These are phyloP conservation scores for Drosophila peninsularis DNA, from an alignment of 2,888 invertebrate genomes.

Conservation along the genomic window DNA sequence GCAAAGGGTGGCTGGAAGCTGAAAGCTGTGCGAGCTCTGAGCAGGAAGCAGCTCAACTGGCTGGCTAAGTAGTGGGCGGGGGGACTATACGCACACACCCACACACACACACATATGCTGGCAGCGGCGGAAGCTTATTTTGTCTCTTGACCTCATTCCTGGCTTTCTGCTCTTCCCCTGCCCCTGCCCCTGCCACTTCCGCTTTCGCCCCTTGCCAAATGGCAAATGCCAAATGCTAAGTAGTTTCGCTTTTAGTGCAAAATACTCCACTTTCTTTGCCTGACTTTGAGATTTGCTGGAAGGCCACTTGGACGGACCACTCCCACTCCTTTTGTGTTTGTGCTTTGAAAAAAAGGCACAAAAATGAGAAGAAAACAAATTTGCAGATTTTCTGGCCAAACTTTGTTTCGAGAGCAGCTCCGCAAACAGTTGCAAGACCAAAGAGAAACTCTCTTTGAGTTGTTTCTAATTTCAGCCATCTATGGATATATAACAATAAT, in stretches of 20 bases:
- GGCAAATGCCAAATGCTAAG: slow-evolving; percentile 74
- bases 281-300: slow-evolving; percentile 60
- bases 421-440: too few relatives aligned
- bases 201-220: slow-evolving; percentile 44
- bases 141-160: slow-evolving; percentile 76
- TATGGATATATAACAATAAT: too few relatives aligned
- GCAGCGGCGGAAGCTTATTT: slow-evolving; percentile 68
- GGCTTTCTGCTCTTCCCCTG: slow-evolving; percentile 25
- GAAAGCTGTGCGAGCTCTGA: too few relatives aligned
- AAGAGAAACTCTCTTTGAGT: too few relatives aligned
- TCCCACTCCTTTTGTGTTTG: slow-evolving; percentile 11
- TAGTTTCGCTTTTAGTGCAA: slow-evolving; percentile 78
- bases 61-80: slow-evolving; percentile 34
- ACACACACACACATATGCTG: slow-evolving; percentile 18
- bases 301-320: slow-evolving; percentile 41
- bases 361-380: neutral
- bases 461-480: too few relatives aligned
- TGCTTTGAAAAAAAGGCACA: slow-evolving; percentile 1
- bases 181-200: slow-evolving; percentile 24
- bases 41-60: slow-evolving; percentile 32
- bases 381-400: neutral
- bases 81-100: neutral
- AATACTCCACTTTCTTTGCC: slow-evolving; percentile 50
- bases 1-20: slow-evolving; percentile 7
- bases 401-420: neutral